Base-by-base conservation (phyloP, 2,888 invertebrate genomes). In the Megamerina dolium region DNA sequence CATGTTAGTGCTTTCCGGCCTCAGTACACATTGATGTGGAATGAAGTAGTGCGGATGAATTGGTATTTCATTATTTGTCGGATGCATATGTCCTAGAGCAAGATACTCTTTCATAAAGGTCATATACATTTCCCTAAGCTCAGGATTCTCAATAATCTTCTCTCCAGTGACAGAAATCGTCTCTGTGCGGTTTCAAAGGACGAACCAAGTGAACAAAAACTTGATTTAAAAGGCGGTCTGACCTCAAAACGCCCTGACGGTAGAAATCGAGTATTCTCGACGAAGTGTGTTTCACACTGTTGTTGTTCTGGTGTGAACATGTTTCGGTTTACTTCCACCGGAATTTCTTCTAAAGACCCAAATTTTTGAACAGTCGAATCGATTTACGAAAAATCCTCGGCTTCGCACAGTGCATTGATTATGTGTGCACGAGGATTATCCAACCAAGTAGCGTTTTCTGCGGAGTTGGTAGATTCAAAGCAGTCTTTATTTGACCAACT, bases 51-150 rank as follows among this genome's bases (percentile, higher is more conserved):
- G 41, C 16, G 42, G 41, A 10, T 6, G 27, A 19, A 26, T 23
- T 0, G 27, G 21, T 9, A 43, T 40, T 37, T 31, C 8, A 31
- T 46, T 43, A 16, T 39, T 32, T 2, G 27, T 31, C 26, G 40
- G 21, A 4, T 36, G 36, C 46, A 49, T 51, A 19, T 54, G 50
- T 2, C 43, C 46, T 31, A 50, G 38, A 6, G 14, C 10, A 18
- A 42, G 13, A 23, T 48, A 52, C 17, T 52, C 48, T 16, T 41
- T 45, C 45, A 54, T 49, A 27, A 51, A 51, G 2, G 38, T 29
- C 31, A 42, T 36, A 20, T 45, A 49, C 32, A 46, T 44, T 12
- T 30, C 20, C 29, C 10, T 6, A 23, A 23, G 10, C 23, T 8
- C 10, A 23, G 23, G 10, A 23, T 23, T 10, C 10, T 23, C 10